phyloP scores from a whole-genome alignment of 2,888 invertebrate genomes.

The Calephelis perditalis region DNA sequence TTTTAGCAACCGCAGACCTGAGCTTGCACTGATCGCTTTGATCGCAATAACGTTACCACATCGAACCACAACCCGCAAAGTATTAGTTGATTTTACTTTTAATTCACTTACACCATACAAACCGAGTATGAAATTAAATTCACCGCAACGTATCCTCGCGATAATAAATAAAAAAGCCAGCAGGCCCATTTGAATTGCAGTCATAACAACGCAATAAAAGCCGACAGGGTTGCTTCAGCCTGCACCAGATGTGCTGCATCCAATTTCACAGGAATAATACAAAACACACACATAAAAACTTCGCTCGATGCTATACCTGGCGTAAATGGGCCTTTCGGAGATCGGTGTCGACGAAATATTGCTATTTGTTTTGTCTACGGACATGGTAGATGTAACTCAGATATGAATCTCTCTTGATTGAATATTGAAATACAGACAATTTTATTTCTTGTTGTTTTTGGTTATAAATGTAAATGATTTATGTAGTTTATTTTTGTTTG shows the following conservation, averaged over 20 bases:
- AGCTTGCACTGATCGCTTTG: constrained; percentile 11
- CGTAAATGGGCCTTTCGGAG: constrained; percentile 60
- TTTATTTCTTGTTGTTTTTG: constrained; percentile 7
- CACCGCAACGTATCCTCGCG: constrained; percentile 33
- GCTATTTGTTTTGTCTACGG: constrained; percentile 26
- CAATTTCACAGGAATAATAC: constrained; percentile 58
- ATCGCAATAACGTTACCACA: constrained; percentile 9
- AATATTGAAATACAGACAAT: constrained; percentile 10
- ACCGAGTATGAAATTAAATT: constrained; percentile 47
- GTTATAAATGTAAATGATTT: not conserved
- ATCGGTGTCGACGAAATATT: constrained; percentile 51
- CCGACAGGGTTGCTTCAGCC: constrained; percentile 29
- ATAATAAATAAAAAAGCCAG: constrained; percentile 37
- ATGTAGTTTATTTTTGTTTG: not conserved
- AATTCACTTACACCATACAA: constrained; percentile 35
- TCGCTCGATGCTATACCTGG: constrained; percentile 57
- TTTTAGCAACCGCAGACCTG: constrained; percentile 9
- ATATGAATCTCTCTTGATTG: constrained; percentile 8
- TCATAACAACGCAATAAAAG: constrained; percentile 65
- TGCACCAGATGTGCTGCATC: constrained; percentile 61
- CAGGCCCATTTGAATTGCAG: constrained; percentile 53
- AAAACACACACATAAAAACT: constrained; percentile 51
- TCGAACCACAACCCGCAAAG: constrained; percentile 6
- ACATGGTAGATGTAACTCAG: constrained; percentile 1
- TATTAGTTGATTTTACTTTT: constrained; percentile 19